Percentiles rank a stretch among this genome's conserved stretches.
Conservation (phyloP, 1,140 invertebrate genomes). For the Drosophila nannoptera region DNA sequence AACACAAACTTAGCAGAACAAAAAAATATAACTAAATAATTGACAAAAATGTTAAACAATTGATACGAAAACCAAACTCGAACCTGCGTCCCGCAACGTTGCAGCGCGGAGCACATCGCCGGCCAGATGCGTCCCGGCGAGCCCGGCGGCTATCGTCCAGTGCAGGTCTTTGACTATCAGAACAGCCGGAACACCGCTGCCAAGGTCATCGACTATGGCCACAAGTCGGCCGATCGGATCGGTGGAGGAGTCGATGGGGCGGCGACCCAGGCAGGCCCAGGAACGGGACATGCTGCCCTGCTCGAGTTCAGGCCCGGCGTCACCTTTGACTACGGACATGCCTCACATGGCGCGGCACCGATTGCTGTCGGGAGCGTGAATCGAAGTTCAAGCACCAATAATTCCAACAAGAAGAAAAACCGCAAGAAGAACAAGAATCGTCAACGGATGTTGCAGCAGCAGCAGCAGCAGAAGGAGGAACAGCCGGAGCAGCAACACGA, state of each 20-base stretch:
- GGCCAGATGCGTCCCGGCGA: constrained; percentile 31
- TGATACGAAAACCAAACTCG: constrained; percentile 43
- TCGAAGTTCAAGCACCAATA: constrained; percentile 15
- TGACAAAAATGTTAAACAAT: constrained; percentile 29
- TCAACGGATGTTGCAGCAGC: constrained; percentile 11
- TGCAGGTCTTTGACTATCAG: constrained; percentile 76
- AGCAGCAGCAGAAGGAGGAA: constrained; percentile 34
- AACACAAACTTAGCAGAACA: constrained; percentile 15
- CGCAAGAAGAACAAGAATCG: constrained; percentile 42
- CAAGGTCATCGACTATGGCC: constrained; percentile 87
- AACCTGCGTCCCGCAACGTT: constrained; percentile 47
- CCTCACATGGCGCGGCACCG: constrained; percentile 57
- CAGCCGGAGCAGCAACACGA: constrained; percentile 15
- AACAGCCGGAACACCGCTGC: constrained; percentile 79
- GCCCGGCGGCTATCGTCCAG: constrained; percentile 60
- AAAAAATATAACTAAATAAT: constrained; percentile 26
- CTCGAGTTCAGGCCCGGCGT: constrained; percentile 79
- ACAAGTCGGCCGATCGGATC: constrained; percentile 78
- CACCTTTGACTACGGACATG: constrained; percentile 83
- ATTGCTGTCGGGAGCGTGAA: constrained; percentile 6
- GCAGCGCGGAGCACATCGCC: constrained; percentile 45
- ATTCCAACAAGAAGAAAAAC: constrained; percentile 44
- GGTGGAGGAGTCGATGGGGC: neutral
- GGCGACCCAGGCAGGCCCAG: neutral
- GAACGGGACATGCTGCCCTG: neutral